Conservation (phyloP, 1,140 invertebrate species). For the Drosophila bocki region DNA sequence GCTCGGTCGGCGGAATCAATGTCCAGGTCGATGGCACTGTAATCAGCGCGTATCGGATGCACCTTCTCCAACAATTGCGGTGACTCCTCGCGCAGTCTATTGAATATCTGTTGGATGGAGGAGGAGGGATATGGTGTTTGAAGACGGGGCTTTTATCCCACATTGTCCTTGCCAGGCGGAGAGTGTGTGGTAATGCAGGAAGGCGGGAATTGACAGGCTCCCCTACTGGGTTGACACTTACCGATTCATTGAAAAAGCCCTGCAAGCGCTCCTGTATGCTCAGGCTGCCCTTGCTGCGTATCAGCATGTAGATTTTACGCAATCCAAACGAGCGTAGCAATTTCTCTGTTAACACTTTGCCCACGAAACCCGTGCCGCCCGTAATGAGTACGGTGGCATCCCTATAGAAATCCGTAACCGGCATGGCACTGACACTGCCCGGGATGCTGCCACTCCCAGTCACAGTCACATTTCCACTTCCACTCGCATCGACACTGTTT, state of each 20-base stretch:
- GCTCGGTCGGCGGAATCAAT: slow-evolving; percentile 86
- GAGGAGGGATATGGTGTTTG: slow-evolving; percentile 1
- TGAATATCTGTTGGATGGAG: slow-evolving; percentile 88
- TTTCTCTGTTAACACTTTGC: slow-evolving; percentile 95
- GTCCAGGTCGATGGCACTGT: slow-evolving; percentile 91
- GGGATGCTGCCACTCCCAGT: slow-evolving; percentile 13
- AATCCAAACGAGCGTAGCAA: slow-evolving; percentile 91
- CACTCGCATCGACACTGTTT: slow-evolving; percentile 30
- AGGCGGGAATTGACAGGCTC: slow-evolving; percentile 26
- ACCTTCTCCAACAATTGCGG: slow-evolving; percentile 90
- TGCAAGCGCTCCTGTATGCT: slow-evolving; percentile 88
- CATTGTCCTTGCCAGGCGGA: slow-evolving; percentile 43
- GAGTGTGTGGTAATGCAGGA: neutral
- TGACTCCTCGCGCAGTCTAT: slow-evolving; percentile 87
- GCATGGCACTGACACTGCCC: slow-evolving; percentile 40
- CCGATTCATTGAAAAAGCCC: slow-evolving; percentile 88
- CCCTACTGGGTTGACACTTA: slow-evolving; percentile 81
- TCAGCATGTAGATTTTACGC: slow-evolving; percentile 91
- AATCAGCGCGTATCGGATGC: slow-evolving; percentile 92
- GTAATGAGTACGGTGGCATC: slow-evolving; percentile 87
- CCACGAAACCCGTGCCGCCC: slow-evolving; percentile 94
- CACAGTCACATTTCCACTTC: slow-evolving; percentile 11
- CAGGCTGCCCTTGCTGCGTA: slow-evolving; percentile 92
- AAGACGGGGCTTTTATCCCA: slow-evolving; percentile 15
- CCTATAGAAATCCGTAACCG: slow-evolving; percentile 85